Evolutionary conservation across 2,888 invertebrate species (phyloP).

Genomic region (Oegoconia quadripuncta): DNA sequence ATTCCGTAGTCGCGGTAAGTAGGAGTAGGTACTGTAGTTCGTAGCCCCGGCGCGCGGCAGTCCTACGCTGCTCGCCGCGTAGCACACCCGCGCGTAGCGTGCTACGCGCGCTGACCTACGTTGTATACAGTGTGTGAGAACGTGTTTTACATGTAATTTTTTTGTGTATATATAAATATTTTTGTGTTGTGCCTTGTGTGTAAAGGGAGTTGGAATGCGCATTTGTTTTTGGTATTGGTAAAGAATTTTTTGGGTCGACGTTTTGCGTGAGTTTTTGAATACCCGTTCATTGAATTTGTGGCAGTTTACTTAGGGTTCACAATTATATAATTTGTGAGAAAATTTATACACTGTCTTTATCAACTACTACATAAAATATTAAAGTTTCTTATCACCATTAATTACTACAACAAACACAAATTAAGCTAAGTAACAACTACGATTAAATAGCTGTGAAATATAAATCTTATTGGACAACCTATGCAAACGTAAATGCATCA

Average conservation of each 20-base stretch:
- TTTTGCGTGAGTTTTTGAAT: background rate
- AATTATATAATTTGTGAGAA: too few species aligned
- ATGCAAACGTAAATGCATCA: too few species aligned
- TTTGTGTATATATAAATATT: conserved; percentile 34
- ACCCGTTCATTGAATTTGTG: too few species aligned
- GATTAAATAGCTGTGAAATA: too few species aligned
- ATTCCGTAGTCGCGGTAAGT: conserved; percentile 2
- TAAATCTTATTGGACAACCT: too few species aligned
- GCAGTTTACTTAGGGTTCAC: too few species aligned
- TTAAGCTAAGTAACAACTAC: too few species aligned
- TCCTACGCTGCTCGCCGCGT: conserved; percentile 70
- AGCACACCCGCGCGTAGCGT: conserved; percentile 55
- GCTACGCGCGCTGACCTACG: conserved; percentile 50
- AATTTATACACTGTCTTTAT: too few species aligned
- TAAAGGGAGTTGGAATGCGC: conserved; percentile 41
- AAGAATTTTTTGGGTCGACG: conserved; percentile 1
- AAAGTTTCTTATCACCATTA: too few species aligned
- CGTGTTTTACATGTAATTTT: conserved; percentile 55
- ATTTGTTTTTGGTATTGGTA: conserved; percentile 22
- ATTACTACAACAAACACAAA: too few species aligned
- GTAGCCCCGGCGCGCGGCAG: conserved; percentile 44
- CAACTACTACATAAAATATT: too few species aligned
- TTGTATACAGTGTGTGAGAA: conserved; percentile 42
- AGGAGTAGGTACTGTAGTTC: background rate
- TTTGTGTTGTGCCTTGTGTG: conserved; percentile 25